Conservation (phyloP, 2,888 invertebrate genomes). For the Hermodice carunculata region DNA sequence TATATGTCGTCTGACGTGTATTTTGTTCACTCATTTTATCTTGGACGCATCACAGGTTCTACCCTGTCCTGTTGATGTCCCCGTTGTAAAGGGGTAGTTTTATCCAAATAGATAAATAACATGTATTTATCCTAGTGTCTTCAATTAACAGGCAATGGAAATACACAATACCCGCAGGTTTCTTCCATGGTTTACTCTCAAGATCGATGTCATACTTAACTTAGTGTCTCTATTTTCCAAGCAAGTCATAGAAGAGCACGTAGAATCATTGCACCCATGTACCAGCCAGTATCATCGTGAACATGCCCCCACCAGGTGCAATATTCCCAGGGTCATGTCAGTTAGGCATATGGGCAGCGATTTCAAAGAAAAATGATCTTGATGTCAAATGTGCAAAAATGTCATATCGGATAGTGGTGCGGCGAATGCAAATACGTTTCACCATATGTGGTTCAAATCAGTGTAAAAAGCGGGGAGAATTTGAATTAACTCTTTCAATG, state of each 20-base stretch:
- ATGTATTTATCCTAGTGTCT: no score
- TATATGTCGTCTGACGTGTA: no score
- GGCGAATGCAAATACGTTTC: conserved; percentile 29
- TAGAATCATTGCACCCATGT: conserved; percentile 29
- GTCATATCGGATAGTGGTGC: conserved; percentile 15
- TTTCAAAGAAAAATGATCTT: conserved; percentile 9
- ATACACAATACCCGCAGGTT: no score
- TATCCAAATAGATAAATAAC: no score
- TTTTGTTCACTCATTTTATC: no score
- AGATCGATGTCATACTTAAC: background rate
- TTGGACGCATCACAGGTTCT: no score
- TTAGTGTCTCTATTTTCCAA: no score
- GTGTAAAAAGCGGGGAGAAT: conserved; percentile 25
- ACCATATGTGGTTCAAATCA: conserved; percentile 27
- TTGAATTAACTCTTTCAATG: no score
- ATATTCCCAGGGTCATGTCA: conserved; percentile 27
- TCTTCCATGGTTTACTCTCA: no score
- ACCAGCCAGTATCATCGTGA: conserved; percentile 27
- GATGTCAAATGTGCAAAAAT: conserved; percentile 11
- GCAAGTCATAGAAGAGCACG: conserved; percentile 22
- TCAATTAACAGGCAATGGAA: no score
- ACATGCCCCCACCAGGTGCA: conserved; percentile 28
- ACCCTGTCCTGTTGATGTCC: no score
- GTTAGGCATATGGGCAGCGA: conserved; percentile 17
- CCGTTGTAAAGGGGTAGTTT: no score